Evolutionary conservation across 2,888 invertebrate species (phyloP).

Genomic region (Lordiphosa andalusiaca): DNA sequence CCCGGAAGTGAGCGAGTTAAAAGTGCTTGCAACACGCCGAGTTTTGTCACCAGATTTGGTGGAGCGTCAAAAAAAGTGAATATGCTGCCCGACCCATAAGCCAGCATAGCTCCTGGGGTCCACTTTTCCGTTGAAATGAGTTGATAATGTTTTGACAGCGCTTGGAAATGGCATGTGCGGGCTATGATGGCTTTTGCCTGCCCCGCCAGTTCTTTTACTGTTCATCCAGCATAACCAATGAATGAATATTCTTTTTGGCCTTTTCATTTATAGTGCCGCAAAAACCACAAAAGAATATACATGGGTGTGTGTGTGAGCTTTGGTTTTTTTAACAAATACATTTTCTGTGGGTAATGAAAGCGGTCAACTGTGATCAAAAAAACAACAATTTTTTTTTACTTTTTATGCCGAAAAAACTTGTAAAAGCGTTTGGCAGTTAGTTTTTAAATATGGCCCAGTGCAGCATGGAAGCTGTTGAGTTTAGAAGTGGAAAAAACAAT

Average conservation of each 20-base stretch:
- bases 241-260: constrained; percentile 32
- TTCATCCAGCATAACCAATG: constrained; percentile 43
- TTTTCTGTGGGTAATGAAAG: constrained; percentile 39
- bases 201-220: constrained; percentile 24
- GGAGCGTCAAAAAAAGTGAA: constrained; percentile 35
- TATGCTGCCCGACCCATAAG: constrained; percentile 18
- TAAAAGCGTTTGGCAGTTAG: neutral
- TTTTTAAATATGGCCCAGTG: too few species aligned
- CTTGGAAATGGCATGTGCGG: constrained; percentile 1
- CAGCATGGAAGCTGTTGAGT: too few species aligned
- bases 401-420: constrained; percentile 8
- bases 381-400: constrained; percentile 1
- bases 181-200: neutral
- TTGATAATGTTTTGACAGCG: constrained; percentile 14
- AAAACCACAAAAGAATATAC: constrained; percentile 8
- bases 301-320: neutral
- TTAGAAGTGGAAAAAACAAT: too few species aligned
- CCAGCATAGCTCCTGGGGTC: constrained; percentile 13
- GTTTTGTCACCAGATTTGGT: constrained; percentile 13
- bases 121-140: constrained; percentile 19
- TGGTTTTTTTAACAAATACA: neutral
- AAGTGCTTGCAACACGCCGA: constrained; percentile 33
- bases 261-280: constrained; percentile 6
- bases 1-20: constrained; percentile 38
- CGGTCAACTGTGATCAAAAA: constrained; percentile 42